Conservation (phyloP, 1,140 invertebrate species). For the Camponotus vicinus region DNA sequence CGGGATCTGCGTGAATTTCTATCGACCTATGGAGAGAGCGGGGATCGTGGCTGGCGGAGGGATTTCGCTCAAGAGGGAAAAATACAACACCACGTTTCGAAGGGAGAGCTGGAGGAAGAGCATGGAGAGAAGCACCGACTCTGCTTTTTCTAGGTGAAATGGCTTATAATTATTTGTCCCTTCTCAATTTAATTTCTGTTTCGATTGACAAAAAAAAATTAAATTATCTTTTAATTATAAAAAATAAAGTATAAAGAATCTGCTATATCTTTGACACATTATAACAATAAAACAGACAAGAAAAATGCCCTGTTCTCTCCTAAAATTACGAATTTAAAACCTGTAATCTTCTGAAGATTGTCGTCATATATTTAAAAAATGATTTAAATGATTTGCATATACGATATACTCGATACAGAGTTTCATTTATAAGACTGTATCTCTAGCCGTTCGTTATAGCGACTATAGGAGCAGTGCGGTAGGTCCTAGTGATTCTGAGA, state of each 20-base stretch:
- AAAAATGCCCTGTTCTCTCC: neutral
- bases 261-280: neutral
- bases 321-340: neutral
- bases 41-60: slow-evolving; percentile 77
- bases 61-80: slow-evolving; percentile 82
- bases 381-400: neutral
- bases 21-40: slow-evolving; percentile 93
- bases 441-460: slow-evolving; percentile 88
- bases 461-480: slow-evolving; percentile 96
- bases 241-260: neutral
- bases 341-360: neutral
- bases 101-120: slow-evolving; percentile 95
- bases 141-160: slow-evolving; percentile 95
- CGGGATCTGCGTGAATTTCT: slow-evolving; percentile 99
- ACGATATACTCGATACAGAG: neutral
- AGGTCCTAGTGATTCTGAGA: slow-evolving; percentile 95
- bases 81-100: slow-evolving; percentile 89
- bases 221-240: slow-evolving; percentile 23
- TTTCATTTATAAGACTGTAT: slow-evolving; percentile 72
- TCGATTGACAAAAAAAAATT: neutral
- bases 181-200: no score
- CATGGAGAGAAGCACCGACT: slow-evolving; percentile 96
- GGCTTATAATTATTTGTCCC: slow-evolving; percentile 52
- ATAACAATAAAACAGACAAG: neutral
- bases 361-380: neutral